These are phyloP conservation scores for Drosophila jambulina DNA, from an alignment of 1,140 invertebrate genomes.

Conservation along the genomic window DNA sequence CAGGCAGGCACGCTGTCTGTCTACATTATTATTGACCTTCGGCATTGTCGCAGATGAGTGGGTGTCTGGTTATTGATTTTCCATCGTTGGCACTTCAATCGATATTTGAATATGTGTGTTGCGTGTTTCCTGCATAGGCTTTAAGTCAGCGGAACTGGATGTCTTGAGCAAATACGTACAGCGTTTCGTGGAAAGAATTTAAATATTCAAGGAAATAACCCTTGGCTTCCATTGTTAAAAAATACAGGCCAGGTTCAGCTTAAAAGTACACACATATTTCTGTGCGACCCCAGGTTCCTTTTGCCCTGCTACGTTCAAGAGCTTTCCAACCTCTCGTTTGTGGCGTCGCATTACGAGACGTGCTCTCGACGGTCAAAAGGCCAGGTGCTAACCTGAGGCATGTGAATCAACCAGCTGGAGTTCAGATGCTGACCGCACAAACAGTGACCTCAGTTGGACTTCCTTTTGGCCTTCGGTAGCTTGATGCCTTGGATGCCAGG, in stretches of 20 bases:
- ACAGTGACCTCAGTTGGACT: conserved; percentile 31
- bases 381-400: conserved; percentile 28
- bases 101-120: conserved; percentile 48
- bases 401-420: conserved; percentile 38
- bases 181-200: background rate
- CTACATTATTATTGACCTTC: conserved; percentile 77
- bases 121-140: conserved; percentile 7
- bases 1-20: conserved; percentile 53
- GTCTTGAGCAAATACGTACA: conserved; percentile 4
- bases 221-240: background rate
- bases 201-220: background rate
- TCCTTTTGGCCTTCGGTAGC: conserved; percentile 44
- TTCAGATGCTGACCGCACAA: conserved; percentile 43
- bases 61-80: conserved; percentile 67
- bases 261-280: background rate
- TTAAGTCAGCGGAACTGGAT: conserved; percentile 37
- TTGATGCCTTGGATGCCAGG: conserved; percentile 68
- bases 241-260: background rate
- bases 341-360: conserved; percentile 11
- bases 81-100: conserved; percentile 48
- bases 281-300: background rate
- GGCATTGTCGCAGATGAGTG: conserved; percentile 45
- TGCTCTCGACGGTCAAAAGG: conserved; percentile 19
- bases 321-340: conserved; percentile 3
- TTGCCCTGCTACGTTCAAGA: background rate